Percentiles rank a stretch among this genome's conserved stretches.
These are phyloP conservation scores for Diorhabda sublineata DNA, from an alignment of 1,140 invertebrate genomes.

Conservation along the genomic window DNA sequence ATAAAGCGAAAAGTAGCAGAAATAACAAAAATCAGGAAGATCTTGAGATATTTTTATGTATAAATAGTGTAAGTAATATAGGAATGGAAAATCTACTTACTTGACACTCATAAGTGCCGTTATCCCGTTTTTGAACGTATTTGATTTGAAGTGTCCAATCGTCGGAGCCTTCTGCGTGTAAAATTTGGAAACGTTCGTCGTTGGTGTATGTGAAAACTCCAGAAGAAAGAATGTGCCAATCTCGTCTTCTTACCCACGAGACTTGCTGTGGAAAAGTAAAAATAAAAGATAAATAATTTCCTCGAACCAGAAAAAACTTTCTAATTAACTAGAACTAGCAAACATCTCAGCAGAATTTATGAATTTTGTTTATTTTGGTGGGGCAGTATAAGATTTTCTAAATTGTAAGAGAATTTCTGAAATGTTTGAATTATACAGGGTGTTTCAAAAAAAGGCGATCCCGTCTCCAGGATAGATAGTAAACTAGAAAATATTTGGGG, in stretches of 20 bases:
- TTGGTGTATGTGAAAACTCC: constrained; percentile 86
- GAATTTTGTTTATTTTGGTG: no score
- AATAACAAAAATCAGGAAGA: no score
- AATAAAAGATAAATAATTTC: not conserved
- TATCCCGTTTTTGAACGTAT: constrained; percentile 85
- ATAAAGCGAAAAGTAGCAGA: no score
- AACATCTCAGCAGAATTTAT: no score
- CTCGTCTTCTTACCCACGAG: constrained; percentile 83
- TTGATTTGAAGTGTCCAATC: constrained; percentile 93
- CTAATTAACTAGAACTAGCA: no score
- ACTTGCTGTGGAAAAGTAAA: constrained; percentile 57
- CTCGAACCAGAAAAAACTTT: no score
- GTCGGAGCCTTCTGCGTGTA: constrained; percentile 68
- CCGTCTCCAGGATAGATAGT: no score
- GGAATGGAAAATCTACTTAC: constrained; percentile 53
- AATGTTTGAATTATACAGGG: no score
- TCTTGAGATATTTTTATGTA: not conserved
- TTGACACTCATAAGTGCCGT: constrained; percentile 94
- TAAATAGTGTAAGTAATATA: not conserved
- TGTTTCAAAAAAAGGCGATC: no score
- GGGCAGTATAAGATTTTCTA: no score
- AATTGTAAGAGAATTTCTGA: no score
- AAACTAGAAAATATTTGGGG: no score
- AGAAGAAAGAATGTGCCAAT: constrained; percentile 90
- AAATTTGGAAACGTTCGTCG: constrained; percentile 80